These are phyloP conservation scores for Cydia fagiglandana DNA, from an alignment of 1,140 invertebrate species.

Conservation along the genomic window DNA sequence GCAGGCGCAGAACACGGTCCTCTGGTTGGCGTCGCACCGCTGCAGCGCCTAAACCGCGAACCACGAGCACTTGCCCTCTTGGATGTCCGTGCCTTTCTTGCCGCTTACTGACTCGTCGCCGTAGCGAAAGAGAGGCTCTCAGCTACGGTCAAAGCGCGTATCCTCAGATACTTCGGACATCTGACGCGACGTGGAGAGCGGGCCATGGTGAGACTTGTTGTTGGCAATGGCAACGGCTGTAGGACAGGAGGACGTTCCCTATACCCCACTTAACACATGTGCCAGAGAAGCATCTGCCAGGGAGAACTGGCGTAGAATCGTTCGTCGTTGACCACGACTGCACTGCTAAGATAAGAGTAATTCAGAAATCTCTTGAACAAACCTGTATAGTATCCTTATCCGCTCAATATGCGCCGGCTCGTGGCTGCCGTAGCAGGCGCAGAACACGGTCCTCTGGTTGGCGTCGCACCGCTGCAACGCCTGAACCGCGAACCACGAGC, in stretches of 20 bases:
- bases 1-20: slow-evolving; percentile 83
- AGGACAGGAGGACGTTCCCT: too few species aligned
- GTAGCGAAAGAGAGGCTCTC: slow-evolving; percentile 75
- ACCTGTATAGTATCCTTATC: slow-evolving; percentile 87
- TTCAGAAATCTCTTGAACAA: not conserved
- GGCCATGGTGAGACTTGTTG: too few species aligned
- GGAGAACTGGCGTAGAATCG: too few species aligned
- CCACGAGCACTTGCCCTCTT: slow-evolving; percentile 96
- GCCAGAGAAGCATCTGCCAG: too few species aligned
- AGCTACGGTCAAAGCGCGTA: too few species aligned
- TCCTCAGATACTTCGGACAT: too few species aligned
- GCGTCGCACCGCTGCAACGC: slow-evolving; percentile 85
- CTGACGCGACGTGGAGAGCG: too few species aligned
- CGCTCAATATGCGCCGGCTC: slow-evolving; percentile 83
- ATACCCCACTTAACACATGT: too few species aligned
- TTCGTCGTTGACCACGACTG: too few species aligned
- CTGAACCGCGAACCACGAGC: slow-evolving; percentile 91
- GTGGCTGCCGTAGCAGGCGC: slow-evolving; percentile 85
- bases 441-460: slow-evolving; percentile 83
- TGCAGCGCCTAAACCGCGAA: slow-evolving; percentile 89
- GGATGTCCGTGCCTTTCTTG: slow-evolving; percentile 93
- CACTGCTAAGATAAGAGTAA: too few species aligned
- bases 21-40: slow-evolving; percentile 83
- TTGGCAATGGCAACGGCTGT: too few species aligned
- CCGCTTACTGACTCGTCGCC: slow-evolving; percentile 87